These are phyloP conservation scores for Neolamprologus longior DNA, from an alignment of 2,113 vertebrate genomes.

Conservation along the genomic window DNA sequence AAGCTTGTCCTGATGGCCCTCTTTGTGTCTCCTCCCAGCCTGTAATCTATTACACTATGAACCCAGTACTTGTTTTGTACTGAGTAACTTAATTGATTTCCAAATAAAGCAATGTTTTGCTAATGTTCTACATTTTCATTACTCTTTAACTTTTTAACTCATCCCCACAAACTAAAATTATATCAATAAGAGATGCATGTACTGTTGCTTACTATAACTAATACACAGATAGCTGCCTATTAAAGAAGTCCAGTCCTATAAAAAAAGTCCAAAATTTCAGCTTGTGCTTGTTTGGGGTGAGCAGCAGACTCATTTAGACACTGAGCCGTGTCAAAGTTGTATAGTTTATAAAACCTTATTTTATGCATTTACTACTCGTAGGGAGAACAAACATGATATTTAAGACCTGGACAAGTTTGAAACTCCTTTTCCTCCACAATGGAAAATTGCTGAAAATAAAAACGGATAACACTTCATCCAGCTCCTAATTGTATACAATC, in stretches of 20 bases:
- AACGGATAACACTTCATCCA: background rate
- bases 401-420: background rate
- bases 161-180: background rate
- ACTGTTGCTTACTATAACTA: background rate
- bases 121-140: background rate
- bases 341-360: fast-evolving
- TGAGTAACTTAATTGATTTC: background rate
- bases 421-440: background rate
- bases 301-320: background rate
- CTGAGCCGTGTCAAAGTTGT: background rate
- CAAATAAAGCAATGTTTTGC: background rate
- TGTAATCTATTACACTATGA: background rate
- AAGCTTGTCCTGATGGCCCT: background rate
- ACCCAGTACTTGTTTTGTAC: background rate
- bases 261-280: background rate
- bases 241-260: background rate
- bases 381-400: background rate
- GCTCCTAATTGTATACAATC: background rate
- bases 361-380: background rate
- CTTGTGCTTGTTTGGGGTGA: background rate
- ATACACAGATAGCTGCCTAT: fast-evolving
- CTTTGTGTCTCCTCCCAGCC: background rate
- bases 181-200: background rate
- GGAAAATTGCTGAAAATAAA: background rate
- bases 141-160: background rate